Evolutionary conservation across 1,140 invertebrate species (phyloP).

Genomic region (Antheraea mylitta): DNA sequence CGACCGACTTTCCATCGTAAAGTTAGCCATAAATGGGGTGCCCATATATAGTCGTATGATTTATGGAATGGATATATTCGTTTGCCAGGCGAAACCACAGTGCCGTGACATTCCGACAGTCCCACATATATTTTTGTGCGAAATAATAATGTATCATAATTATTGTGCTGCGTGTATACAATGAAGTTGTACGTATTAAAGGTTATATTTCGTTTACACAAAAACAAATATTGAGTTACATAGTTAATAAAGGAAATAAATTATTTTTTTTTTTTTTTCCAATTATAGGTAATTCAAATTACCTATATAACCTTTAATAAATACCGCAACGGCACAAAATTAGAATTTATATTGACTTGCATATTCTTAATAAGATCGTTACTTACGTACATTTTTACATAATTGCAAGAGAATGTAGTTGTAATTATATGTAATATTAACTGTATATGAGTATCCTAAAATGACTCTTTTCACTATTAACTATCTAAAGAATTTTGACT

Average conservation of each 20-base stretch:
- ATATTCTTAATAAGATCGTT: too few species aligned
- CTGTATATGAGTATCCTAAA: too few species aligned
- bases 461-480: too few species aligned
- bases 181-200: not conserved
- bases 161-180: not conserved
- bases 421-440: too few species aligned
- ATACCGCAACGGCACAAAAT: not conserved
- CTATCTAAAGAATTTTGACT: too few species aligned
- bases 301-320: too few species aligned
- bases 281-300: too few species aligned
- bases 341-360: not conserved
- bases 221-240: not conserved
- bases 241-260: not conserved
- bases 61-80: not conserved
- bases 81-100: not conserved
- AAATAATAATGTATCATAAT: not conserved
- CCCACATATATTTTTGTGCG: conserved; percentile 7
- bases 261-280: too few species aligned
- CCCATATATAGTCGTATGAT: not conserved
- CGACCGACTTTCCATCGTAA: not conserved
- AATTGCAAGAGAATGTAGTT: too few species aligned
- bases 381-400: too few species aligned
- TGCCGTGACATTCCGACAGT: not conserved
- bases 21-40: conserved; percentile 9
- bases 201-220: not conserved